Evolutionary conservation across 2,888 invertebrate genomes (phyloP), one percentile per base, ranked within the genome.

Genomic region (Argynnis bischoffii): DNA sequence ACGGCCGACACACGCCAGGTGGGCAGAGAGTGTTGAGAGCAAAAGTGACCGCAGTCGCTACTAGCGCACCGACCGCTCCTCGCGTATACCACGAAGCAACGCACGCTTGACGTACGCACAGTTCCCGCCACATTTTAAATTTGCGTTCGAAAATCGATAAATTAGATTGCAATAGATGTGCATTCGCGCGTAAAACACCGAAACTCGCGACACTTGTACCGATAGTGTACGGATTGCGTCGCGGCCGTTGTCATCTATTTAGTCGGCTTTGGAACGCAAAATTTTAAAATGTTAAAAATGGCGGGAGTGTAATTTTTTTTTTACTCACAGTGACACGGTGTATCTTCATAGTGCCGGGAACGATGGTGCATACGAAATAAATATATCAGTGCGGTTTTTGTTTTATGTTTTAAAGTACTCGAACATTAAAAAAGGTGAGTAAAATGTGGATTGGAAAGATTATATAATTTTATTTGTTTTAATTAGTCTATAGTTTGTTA

Each of bases 311-410:
- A 86, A 84, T 81, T 79, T 79, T 85, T 80, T 81, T 81, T 78
- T 71, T 78, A 85, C 86, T 87, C 85, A 85, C 82, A 87, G 90
- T 91, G 89, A 82, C 81, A 80, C 81, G 80, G 90, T 90, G 89
- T 82, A 83, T 83, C 79, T 71, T 67, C 69, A 77, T 74, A 85
- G 90, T 91, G 91, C 82, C 81, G 77, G 83, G 83, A 89, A 90
- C 84, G 81, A 92, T 92, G 92, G 88, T 92, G 91, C 83, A 91
- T 87, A 88, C 83, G 81, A 90, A 86, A 78, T 89, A 88, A 85
- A 80, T 78, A 78, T 82, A 81, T 79, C 74, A 86, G 90, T 92
- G 91, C 16, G 48, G 81, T 79, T 76, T 80, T 79, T 82, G 79
- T 76, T 79, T 77, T 81, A 75, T 80, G 78, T 80, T 80, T 64